phyloP scores from a whole-genome alignment of 2,888 invertebrate species.

The Syritta pipiens region DNA sequence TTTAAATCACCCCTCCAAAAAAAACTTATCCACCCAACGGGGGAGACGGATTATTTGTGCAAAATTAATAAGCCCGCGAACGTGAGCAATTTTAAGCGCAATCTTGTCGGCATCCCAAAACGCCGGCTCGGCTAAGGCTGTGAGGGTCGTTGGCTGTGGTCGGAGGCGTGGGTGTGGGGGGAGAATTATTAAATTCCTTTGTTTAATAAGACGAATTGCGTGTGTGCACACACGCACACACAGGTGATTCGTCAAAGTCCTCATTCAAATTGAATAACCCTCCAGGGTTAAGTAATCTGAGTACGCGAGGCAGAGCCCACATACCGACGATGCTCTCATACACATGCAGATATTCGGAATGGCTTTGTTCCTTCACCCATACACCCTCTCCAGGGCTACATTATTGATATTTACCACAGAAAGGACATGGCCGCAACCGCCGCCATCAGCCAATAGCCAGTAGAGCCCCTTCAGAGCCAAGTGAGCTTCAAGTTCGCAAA shows the following conservation, averaged over 20 bases:
- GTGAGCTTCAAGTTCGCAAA: slow-evolving; percentile 7
- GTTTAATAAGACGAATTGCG: slow-evolving; percentile 46
- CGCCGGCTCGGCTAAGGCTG: too few species aligned
- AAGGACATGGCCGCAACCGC: slow-evolving; percentile 18
- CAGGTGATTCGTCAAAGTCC: slow-evolving; percentile 59
- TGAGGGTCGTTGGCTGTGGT: too few species aligned
- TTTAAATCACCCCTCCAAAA: slow-evolving; percentile 18
- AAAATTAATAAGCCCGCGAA: slow-evolving; percentile 39
- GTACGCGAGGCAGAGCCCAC: slow-evolving; percentile 14
- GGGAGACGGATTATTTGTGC: background rate
- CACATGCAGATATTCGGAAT: background rate
- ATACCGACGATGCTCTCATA: background rate
- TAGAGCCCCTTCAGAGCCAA: background rate
- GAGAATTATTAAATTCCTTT: slow-evolving; percentile 61
- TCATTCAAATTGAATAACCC: slow-evolving; percentile 56
- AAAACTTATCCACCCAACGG: slow-evolving; percentile 19
- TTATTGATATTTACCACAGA: slow-evolving; percentile 42
- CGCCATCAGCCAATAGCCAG: background rate
- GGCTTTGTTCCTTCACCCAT: too few species aligned
- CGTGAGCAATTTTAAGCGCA: slow-evolving; percentile 5
- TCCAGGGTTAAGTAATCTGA: slow-evolving; percentile 55
- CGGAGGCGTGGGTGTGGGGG: too few species aligned
- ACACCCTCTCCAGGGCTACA: background rate
- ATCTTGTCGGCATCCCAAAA: slow-evolving; percentile 9
- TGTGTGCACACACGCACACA: slow-evolving; percentile 21